Evolutionary conservation across 2,113 vertebrate species (phyloP).

Genomic region (Collichthys lucidus): DNA sequence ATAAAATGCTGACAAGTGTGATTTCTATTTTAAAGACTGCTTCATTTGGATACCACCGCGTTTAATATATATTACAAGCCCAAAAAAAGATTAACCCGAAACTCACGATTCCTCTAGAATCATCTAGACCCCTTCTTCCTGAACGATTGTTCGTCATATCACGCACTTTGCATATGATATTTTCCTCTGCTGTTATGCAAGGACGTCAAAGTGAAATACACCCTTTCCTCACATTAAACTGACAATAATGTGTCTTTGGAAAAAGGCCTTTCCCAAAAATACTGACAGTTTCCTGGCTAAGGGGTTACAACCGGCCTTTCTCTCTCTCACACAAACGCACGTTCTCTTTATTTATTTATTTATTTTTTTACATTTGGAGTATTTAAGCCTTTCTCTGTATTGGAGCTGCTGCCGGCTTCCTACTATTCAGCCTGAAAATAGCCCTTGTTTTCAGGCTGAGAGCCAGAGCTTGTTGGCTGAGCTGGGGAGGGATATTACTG

Average conservation of each 20-base stretch:
- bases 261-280: conserved; percentile 75
- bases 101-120: background rate
- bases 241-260: conserved; percentile 47
- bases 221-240: conserved; percentile 71
- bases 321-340: conserved; percentile 44
- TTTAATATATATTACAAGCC: background rate
- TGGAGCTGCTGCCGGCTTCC: conserved; percentile 89
- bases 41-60: background rate
- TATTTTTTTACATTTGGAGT: conserved; percentile 72
- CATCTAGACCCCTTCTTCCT: conserved; percentile 8
- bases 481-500: conserved; percentile 77
- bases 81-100: background rate
- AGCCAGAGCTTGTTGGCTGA: conserved; percentile 87
- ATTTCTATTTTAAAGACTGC: background rate
- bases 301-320: conserved; percentile 82
- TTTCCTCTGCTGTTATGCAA: conserved; percentile 66
- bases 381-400: conserved; percentile 86
- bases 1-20: background rate
- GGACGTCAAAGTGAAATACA: conserved; percentile 66
- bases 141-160: conserved; percentile 44
- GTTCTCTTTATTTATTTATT: background rate
- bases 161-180: conserved; percentile 45
- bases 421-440: conserved; percentile 94
- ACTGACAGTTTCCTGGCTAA: conserved; percentile 85
- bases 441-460: conserved; percentile 86